Evolutionary conservation across 2,113 vertebrate genomes (phyloP).

Genomic region (Protobothrops mucrosquamatus): DNA sequence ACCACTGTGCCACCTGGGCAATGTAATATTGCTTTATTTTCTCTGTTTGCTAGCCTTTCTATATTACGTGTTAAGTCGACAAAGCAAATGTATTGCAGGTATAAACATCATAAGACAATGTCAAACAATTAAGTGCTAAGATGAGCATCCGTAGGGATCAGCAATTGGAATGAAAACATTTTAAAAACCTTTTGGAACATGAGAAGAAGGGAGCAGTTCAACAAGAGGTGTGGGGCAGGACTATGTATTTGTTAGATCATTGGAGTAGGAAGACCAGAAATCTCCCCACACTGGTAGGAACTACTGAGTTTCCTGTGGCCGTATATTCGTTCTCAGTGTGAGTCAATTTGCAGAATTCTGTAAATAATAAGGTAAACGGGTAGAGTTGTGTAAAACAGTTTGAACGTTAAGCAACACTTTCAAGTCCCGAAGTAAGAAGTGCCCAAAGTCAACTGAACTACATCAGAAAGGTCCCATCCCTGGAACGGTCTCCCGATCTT

Average conservation of each 20-base stretch:
- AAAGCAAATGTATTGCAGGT: neutral
- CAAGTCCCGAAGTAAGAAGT: neutral
- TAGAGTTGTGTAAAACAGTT: neutral
- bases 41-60: neutral
- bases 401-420: neutral
- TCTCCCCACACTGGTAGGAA: neutral
- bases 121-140: neutral
- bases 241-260: neutral
- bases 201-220: neutral
- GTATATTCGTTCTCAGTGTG: neutral
- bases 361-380: neutral
- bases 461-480: neutral
- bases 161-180: neutral
- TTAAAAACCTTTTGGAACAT: neutral
- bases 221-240: neutral
- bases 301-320: neutral
- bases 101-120: neutral
- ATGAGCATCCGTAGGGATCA: neutral
- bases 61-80: neutral
- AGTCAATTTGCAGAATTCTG: neutral
- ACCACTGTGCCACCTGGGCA: too few relatives aligned
- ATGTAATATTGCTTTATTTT: neutral
- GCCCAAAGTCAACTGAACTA: neutral
- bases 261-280: neutral
- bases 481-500: neutral